Evolutionary conservation across 2,113 vertebrate species (phyloP).

Genomic region (Tachysurus fulvidraco): DNA sequence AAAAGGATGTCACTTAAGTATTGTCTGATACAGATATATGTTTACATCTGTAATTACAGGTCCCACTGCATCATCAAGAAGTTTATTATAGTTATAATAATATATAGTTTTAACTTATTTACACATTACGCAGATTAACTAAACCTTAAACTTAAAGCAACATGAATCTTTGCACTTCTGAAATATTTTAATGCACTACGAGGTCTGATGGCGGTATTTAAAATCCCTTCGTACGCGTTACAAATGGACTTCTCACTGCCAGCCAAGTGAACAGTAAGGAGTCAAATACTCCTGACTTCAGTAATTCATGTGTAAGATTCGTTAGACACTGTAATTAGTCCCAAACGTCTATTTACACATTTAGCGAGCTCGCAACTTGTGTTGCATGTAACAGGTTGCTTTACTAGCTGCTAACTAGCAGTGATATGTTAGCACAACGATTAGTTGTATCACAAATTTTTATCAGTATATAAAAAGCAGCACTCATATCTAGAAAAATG

Average conservation of each 20-base stretch:
- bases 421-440: not conserved
- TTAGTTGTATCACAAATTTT: no score
- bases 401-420: not conserved
- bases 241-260: not conserved
- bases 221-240: not conserved
- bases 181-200: not conserved
- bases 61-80: no score
- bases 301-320: not conserved
- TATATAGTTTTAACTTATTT: no score
- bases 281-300: not conserved
- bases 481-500: not conserved
- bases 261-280: not conserved
- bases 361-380: not conserved
- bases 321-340: not conserved
- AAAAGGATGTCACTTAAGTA: not conserved
- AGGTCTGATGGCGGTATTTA: not conserved
- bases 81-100: no score
- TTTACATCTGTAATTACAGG: no score
- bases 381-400: slow-evolving; percentile 5
- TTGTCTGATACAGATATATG: not conserved
- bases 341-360: not conserved
- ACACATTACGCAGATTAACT: not conserved
- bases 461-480: not conserved
- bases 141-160: not conserved
- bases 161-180: not conserved